phyloP scores from a whole-genome alignment of 2,113 vertebrate genomes.

The Prunella fulvescens region DNA sequence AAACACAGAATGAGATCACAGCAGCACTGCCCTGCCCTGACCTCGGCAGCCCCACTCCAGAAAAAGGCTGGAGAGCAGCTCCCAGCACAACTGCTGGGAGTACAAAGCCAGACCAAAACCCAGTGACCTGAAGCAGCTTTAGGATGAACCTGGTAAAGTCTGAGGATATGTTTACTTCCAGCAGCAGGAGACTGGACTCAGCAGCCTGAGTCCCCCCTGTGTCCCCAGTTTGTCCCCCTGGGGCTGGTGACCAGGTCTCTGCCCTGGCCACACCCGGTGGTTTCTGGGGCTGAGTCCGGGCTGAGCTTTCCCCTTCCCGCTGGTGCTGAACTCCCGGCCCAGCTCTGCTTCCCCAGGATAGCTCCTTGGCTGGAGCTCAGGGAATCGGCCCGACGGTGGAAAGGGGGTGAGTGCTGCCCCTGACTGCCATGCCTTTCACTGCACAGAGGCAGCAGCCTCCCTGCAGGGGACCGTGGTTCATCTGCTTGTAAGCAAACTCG shows the following conservation, averaged over 20 bases:
- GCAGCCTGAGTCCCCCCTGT: not conserved
- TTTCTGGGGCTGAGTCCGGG: not conserved
- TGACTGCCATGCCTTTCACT: fast-evolving
- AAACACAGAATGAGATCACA: not conserved
- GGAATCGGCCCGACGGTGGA: fast-evolving
- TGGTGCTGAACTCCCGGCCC: not conserved
- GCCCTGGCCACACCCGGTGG: fast-evolving
- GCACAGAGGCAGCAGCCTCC: not conserved
- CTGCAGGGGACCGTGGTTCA: fast-evolving
- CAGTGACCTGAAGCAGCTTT: not conserved
- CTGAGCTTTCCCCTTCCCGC: not conserved
- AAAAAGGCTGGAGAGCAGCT: not conserved
- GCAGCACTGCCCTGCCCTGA: not conserved
- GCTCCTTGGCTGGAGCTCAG: not conserved
- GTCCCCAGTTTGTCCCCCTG: fast-evolving
- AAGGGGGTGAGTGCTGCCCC: not conserved
- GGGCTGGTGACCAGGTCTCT: fast-evolving
- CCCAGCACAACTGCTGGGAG: not conserved
- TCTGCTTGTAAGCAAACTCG: not conserved
- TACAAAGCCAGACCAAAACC: not conserved
- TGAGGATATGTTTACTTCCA: not conserved
- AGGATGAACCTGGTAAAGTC: not conserved
- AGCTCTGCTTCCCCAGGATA: not conserved
- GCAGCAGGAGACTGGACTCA: not conserved
- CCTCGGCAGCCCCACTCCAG: not conserved